Percentiles rank a stretch among this genome's conserved stretches.
Conservation (phyloP, 2,888 invertebrate genomes). For the Hirtodrosophila histrioides region DNA sequence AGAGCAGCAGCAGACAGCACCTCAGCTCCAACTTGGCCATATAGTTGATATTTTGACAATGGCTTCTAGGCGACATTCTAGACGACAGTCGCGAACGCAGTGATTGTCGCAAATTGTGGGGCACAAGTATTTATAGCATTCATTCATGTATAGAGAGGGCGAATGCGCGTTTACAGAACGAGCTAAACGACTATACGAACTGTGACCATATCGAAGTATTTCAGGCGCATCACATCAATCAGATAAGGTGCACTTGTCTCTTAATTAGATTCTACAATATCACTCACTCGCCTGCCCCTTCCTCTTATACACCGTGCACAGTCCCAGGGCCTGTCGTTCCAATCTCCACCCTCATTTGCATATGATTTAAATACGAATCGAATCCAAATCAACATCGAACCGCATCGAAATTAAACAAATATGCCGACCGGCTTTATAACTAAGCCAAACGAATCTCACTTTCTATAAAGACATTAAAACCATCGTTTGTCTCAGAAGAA, state of each 20-base stretch:
- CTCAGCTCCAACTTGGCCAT: neutral
- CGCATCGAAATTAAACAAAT: slow-evolving; percentile 1
- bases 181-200: slow-evolving; percentile 6
- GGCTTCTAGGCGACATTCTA: slow-evolving; percentile 32
- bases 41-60: slow-evolving; percentile 3
- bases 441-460: too few species aligned
- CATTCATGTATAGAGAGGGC: neutral
- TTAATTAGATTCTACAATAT: slow-evolving; percentile 62
- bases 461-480: too few species aligned
- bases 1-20: slow-evolving; percentile 20
- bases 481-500: too few species aligned
- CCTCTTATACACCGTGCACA: neutral
- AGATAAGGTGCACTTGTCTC: slow-evolving; percentile 73
- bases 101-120: slow-evolving; percentile 59
- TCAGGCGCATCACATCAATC: slow-evolving; percentile 53
- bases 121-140: slow-evolving; percentile 58
- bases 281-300: neutral
- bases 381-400: slow-evolving; percentile 14
- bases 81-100: slow-evolving; percentile 34
- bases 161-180: neutral
- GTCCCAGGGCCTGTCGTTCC: slow-evolving; percentile 1
- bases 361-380: slow-evolving; percentile 31
- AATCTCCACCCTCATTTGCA: slow-evolving; percentile 13
- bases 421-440: too few species aligned
- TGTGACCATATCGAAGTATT: slow-evolving; percentile 56